Evolutionary conservation across 2,888 invertebrate genomes (phyloP).

Genomic region (Dinocampus coccinellae): DNA sequence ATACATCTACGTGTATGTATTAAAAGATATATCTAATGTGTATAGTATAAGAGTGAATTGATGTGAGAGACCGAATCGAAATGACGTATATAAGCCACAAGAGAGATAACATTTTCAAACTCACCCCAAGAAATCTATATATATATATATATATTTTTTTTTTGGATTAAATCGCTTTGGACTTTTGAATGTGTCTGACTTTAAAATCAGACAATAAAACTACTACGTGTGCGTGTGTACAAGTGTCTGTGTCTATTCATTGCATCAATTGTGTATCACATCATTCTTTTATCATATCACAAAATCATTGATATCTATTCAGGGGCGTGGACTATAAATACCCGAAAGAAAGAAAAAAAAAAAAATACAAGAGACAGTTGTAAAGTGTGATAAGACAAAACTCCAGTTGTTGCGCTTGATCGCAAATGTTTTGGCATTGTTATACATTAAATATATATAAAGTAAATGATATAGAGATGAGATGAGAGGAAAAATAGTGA

Average conservation of each 20-base stretch:
- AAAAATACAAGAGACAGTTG: slow-evolving; percentile 4
- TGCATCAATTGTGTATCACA: neutral
- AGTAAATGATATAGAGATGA: neutral
- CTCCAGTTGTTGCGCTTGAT: slow-evolving; percentile 12
- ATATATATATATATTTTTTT: neutral
- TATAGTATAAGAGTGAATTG: slow-evolving; percentile 3
- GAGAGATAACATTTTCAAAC: slow-evolving; percentile 30
- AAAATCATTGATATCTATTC: slow-evolving; percentile 27
- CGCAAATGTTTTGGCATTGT: slow-evolving; percentile 13
- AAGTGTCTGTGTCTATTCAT: neutral
- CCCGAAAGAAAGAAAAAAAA: slow-evolving; percentile 2
- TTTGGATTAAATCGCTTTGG: slow-evolving; percentile 16
- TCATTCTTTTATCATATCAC: slow-evolving; percentile 20
- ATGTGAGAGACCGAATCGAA: slow-evolving; percentile 31
- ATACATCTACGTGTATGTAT: neutral
- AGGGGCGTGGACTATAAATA: neutral
- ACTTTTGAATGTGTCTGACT: slow-evolving; percentile 15
- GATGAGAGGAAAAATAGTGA: neutral
- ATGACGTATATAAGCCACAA: slow-evolving; percentile 32
- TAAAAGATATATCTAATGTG: neutral
- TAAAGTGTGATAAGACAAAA: slow-evolving; percentile 34
- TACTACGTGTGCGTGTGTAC: neutral
- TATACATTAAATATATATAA: neutral
- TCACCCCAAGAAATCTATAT: neutral
- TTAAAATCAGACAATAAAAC: slow-evolving; percentile 8